Conservation (phyloP, 2,113 vertebrate species). For the Irena cyanogastra region DNA sequence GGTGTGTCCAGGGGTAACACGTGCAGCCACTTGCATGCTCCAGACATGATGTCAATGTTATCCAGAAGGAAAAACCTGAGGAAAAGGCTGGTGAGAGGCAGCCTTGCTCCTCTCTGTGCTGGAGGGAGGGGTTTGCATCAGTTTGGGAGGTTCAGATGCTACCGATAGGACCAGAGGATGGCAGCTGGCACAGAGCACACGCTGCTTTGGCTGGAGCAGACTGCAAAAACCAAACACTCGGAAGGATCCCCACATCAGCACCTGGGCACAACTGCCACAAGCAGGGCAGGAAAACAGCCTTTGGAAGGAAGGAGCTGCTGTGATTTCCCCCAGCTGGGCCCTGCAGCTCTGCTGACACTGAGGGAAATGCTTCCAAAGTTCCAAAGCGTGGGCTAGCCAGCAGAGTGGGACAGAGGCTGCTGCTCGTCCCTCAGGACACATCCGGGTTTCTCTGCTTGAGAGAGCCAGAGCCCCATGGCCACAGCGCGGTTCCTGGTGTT, state of each 20-base stretch:
- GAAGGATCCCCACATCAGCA: not conserved
- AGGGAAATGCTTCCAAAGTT: not conserved
- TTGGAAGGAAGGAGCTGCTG: not conserved
- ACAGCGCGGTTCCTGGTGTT: rapidly evolving
- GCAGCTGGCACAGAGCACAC: not conserved
- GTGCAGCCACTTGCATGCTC: not conserved
- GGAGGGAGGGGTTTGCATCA: not conserved
- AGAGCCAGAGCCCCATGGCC: rapidly evolving
- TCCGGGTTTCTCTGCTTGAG: not conserved
- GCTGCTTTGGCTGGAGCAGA: not conserved
- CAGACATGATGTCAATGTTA: rapidly evolving
- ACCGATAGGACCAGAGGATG: rapidly evolving
- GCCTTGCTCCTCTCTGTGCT: rapidly evolving
- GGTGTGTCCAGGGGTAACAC: not conserved
- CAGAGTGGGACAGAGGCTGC: not conserved
- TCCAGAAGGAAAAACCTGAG: not conserved
- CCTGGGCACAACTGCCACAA: not conserved
- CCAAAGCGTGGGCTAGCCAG: not conserved
- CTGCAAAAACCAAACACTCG: rapidly evolving
- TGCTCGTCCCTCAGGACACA: not conserved
- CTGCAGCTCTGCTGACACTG: rapidly evolving
- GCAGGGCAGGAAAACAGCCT: not conserved
- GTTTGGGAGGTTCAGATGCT: not conserved
- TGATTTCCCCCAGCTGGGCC: not conserved
- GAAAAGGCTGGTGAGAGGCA: not conserved